Evolutionary conservation across 92 coral and sea anemone species (phyloP).

Genomic region (Heliopora coerulea): DNA sequence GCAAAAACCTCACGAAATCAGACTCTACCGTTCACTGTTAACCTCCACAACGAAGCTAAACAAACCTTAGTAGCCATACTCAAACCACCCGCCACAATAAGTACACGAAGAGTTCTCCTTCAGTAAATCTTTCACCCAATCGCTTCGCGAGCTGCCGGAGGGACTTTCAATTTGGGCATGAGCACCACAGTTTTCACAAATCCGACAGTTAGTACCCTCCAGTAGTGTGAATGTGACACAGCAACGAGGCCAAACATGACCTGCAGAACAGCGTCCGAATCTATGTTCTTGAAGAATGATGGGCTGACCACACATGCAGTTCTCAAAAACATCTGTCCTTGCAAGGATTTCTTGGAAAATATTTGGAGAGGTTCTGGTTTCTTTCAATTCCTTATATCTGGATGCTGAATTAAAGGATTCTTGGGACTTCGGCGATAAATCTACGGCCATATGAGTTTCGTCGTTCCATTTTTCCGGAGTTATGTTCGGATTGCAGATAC

Average conservation of each 20-base stretch:
- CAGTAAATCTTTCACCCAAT: slow-evolving; percentile 29
- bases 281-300: slow-evolving; percentile 17
- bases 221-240: slow-evolving; percentile 34
- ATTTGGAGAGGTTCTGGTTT: neutral
- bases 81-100: slow-evolving; percentile 38
- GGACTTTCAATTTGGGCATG: slow-evolving; percentile 27
- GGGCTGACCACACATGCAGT: slow-evolving; percentile 41
- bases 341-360: slow-evolving; percentile 23
- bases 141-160: neutral
- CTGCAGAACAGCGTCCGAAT: slow-evolving; percentile 18
- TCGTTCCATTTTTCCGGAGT: neutral
- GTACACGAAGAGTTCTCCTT: slow-evolving; percentile 26
- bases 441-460: neutral
- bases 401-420: neutral
- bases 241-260: slow-evolving; percentile 42
- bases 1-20: too few species aligned
- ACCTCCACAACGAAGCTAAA: neutral
- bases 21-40: too few species aligned
- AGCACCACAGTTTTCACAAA: slow-evolving; percentile 33
- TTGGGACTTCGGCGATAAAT: neutral
- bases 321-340: neutral
- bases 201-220: slow-evolving; percentile 27
- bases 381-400: neutral
- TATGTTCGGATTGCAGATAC: neutral
- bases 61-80: neutral